phyloP scores from a whole-genome alignment of 2,797 vertebrate genomes.

The Acanthis flammea region DNA sequence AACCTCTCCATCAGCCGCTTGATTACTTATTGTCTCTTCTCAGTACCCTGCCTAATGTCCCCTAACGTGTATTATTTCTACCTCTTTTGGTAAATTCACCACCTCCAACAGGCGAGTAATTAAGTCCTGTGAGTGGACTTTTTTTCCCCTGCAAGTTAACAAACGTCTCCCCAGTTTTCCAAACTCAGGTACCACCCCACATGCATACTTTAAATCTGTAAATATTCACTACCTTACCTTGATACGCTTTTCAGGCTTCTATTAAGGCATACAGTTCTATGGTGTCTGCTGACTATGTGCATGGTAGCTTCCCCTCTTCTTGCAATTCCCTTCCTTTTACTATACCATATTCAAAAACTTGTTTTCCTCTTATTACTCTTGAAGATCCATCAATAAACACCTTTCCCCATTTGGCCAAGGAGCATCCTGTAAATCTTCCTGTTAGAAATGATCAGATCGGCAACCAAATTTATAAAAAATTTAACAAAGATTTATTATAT shows the following conservation, averaged over 20 bases:
- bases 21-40: background rate
- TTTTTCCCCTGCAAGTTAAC: background rate
- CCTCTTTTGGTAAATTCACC: background rate
- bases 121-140: background rate
- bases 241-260: background rate
- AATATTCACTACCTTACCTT: background rate
- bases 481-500: too few relatives aligned
- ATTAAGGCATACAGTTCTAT: background rate
- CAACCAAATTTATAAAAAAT: too few relatives aligned
- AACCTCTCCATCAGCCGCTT: background rate
- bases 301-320: background rate
- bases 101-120: background rate
- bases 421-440: background rate
- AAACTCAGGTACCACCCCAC: background rate
- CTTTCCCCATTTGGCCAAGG: background rate
- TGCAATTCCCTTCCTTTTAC: background rate
- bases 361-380: background rate
- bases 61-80: background rate
- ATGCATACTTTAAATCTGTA: background rate
- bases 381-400: background rate
- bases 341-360: background rate
- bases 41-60: background rate
- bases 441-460: too few relatives aligned
- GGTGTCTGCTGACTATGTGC: background rate
- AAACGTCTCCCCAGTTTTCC: background rate